Evolutionary conservation across 2,888 invertebrate species (phyloP), one percentile per base, ranked within the genome.

Genomic region (Hedya salicella): DNA sequence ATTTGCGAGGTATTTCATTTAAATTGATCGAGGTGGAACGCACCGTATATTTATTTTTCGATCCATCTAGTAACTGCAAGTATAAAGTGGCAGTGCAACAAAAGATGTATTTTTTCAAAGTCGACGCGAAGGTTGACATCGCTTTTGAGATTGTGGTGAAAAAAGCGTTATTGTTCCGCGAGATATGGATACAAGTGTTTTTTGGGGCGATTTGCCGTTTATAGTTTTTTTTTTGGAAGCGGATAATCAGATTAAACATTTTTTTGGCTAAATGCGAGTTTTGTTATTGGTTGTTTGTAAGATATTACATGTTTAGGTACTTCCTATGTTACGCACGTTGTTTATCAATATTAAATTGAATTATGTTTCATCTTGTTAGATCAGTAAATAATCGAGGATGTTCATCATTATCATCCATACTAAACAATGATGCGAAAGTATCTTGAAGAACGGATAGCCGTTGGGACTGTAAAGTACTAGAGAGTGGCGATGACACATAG

Each of bases 141-240:
- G 77, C 74, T 65, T 80, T 80, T 80, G 79, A 77, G 73, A 73
- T 72, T 82, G 83, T 81, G 81, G 82, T 82, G 81, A 82, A 74
- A 77, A 78, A 82, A 80, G 70, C 73, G 73, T 63, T 52, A 57
- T 64, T 64, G 64, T 64, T 36, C 50, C 36, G 36, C 36, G 14
- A 74, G 71, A 69, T 73, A 80, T 77, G 77, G 77, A 83, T 80
- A 61, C 67, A 63, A 73, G 74, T 75, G 76, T 75, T 77, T 78
- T 56, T 63, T 67, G 21, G 17, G 19, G 17, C 25, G 52, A 60
- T 53, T 66, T 40, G 42, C 19, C 59, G 39, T 53, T 65, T 60
- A 44, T 40, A 40, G 8, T 46, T 30, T 60, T 65, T 64, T 59
- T 62, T 44, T 50, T 25, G 13, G 39, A 46, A 42, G 17, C 16